Percentiles rank a stretch among this genome's conserved stretches.
Evolutionary conservation across 2,113 vertebrate genomes (phyloP).

Genomic region (Erythrocercus mccallii): DNA sequence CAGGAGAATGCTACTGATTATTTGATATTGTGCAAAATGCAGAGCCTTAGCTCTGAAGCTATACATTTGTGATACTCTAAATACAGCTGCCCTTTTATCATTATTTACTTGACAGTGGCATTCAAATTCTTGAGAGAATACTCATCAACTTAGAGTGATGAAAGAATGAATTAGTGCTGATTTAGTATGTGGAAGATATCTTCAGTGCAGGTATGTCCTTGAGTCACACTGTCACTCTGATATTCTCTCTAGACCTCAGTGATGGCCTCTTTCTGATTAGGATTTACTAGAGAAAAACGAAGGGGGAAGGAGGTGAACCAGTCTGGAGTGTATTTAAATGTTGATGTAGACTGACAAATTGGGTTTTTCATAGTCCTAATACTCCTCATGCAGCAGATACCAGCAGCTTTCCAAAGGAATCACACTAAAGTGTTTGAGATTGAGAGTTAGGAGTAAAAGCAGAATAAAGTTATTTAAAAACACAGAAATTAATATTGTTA

Average conservation of each 20-base stretch:
- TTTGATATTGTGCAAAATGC: neutral
- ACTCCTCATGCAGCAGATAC: neutral
- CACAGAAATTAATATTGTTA: neutral
- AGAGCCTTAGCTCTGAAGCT: neutral
- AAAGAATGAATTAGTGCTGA: neutral
- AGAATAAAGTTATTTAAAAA: neutral
- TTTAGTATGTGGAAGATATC: neutral
- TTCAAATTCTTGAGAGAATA: neutral
- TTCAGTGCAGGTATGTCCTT: neutral
- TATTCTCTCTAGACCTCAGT: neutral
- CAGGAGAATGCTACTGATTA: neutral
- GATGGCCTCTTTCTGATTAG: neutral
- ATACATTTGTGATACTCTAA: neutral
- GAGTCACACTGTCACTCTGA: neutral
- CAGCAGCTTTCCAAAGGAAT: neutral
- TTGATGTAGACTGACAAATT: neutral
- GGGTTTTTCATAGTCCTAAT: neutral
- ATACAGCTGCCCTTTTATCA: neutral
- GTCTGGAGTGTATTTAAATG: neutral
- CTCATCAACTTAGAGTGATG: neutral
- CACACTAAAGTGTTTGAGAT: neutral
- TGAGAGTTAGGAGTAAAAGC: neutral
- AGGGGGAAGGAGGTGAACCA: neutral
- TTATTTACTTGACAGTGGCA: neutral
- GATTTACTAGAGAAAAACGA: neutral